These are phyloP conservation scores for Conomelus anceps DNA, from an alignment of 2,888 invertebrate species.

Conservation along the genomic window DNA sequence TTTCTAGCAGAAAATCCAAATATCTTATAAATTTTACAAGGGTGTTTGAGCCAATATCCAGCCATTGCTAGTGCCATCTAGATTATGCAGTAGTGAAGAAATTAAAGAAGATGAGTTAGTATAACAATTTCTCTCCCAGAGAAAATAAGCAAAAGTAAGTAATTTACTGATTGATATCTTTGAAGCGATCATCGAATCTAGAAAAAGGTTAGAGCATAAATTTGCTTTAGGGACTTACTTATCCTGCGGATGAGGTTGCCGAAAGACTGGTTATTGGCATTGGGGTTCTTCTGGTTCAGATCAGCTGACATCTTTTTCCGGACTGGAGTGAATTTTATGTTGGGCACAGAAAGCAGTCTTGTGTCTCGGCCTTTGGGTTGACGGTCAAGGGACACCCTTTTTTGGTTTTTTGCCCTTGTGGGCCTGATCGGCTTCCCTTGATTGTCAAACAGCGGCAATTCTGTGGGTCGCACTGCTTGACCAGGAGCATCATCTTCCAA, in stretches of 20 bases:
- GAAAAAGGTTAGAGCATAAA: background rate
- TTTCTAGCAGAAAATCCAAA: too few species aligned
- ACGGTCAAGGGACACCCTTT: slow-evolving; percentile 34
- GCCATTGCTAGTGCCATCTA: background rate
- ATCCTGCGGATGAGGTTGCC: slow-evolving; percentile 75
- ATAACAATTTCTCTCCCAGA: background rate
- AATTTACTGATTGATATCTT: background rate
- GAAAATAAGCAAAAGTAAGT: background rate
- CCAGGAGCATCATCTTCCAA: slow-evolving; percentile 32
- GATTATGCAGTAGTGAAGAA: background rate
- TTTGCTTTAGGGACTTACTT: slow-evolving; percentile 64
- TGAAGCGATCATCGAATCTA: background rate
- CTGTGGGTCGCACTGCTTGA: slow-evolving; percentile 51
- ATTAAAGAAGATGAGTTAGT: background rate
- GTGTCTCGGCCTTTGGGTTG: slow-evolving; percentile 47
- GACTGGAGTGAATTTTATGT: slow-evolving; percentile 49
- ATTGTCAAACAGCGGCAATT: slow-evolving; percentile 54
- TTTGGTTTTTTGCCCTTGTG: slow-evolving; percentile 31
- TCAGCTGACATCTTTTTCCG: slow-evolving; percentile 29
- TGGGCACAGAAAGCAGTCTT: slow-evolving; percentile 68
- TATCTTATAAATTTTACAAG: too few species aligned
- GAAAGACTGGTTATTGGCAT: slow-evolving; percentile 45
- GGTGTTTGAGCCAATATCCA: background rate
- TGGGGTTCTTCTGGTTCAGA: slow-evolving; percentile 33
- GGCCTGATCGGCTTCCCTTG: slow-evolving; percentile 45